Percentiles rank a stretch among this genome's conserved stretches.
Evolutionary conservation across 2,888 invertebrate genomes (phyloP).

Genomic region (Ypsolopha scabrella): DNA sequence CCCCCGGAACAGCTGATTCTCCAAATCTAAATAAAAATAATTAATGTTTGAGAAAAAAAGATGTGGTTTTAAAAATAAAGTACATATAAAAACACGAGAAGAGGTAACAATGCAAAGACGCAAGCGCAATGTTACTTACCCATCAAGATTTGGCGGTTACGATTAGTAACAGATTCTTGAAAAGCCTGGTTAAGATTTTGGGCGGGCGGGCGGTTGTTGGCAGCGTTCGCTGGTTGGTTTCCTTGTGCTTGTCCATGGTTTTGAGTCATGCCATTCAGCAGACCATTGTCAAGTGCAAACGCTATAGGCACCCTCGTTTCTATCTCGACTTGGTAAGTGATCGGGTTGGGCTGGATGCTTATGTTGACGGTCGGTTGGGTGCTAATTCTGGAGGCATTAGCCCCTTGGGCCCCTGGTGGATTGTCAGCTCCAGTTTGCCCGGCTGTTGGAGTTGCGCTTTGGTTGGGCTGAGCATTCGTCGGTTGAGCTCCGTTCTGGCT

Average conservation of each 20-base stretch:
- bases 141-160: not conserved
- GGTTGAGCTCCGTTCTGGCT: not conserved
- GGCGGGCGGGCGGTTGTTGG: constrained; percentile 3
- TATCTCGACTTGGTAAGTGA: constrained; percentile 44
- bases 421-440: not conserved
- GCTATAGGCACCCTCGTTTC: constrained; percentile 42
- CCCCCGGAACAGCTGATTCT: constrained; percentile 32
- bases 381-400: constrained; percentile 19
- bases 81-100: constrained; percentile 5
- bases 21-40: constrained; percentile 35
- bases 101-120: constrained; percentile 1
- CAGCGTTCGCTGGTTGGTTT: not conserved
- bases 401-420: constrained; percentile 13
- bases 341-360: constrained; percentile 29
- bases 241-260: constrained; percentile 6
- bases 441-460: not conserved
- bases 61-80: constrained; percentile 1
- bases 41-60: not conserved
- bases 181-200: not conserved
- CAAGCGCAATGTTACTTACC: constrained; percentile 1
- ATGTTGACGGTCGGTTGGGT: constrained; percentile 28
- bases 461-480: not conserved
- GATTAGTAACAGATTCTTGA: not conserved
- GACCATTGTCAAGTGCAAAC: constrained; percentile 30
- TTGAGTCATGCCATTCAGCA: constrained; percentile 22